Conservation (phyloP, 2,888 invertebrate species). For the Trichopoda pennipes region DNA sequence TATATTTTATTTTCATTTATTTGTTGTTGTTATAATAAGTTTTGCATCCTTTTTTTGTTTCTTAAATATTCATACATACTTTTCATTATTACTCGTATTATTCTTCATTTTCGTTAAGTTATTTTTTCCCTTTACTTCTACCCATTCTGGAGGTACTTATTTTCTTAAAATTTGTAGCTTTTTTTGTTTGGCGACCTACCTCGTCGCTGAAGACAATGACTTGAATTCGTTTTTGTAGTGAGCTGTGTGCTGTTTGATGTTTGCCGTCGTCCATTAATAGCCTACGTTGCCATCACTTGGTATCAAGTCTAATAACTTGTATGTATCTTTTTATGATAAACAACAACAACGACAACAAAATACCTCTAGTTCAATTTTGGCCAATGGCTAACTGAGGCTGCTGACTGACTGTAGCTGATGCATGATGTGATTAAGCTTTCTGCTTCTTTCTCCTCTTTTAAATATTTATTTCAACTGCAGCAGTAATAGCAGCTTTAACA, state of each 20-base stretch:
- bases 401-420: conserved; percentile 69
- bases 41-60: conserved; percentile 13
- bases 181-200: conserved; percentile 69
- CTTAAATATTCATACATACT: not conserved
- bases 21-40: conserved; percentile 14
- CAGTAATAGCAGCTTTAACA: conserved; percentile 20
- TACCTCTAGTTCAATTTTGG: conserved; percentile 58
- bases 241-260: conserved; percentile 70
- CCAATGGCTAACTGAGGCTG: conserved; percentile 77
- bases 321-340: not conserved
- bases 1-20: conserved; percentile 54
- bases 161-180: conserved; percentile 27
- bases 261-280: conserved; percentile 70
- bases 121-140: not conserved
- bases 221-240: conserved; percentile 63
- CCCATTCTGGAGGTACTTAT: not conserved
- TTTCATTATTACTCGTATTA: conserved; percentile 51
- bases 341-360: conserved; percentile 20
- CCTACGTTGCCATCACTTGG: conserved; percentile 51
- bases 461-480: not conserved
- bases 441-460: conserved; percentile 10
- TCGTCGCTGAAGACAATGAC: conserved; percentile 68
- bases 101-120: conserved; percentile 37
- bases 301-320: conserved; percentile 37
- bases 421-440: conserved; percentile 76